Conservation (phyloP, 2,797 vertebrate genomes). For the Hydrophis major region DNA sequence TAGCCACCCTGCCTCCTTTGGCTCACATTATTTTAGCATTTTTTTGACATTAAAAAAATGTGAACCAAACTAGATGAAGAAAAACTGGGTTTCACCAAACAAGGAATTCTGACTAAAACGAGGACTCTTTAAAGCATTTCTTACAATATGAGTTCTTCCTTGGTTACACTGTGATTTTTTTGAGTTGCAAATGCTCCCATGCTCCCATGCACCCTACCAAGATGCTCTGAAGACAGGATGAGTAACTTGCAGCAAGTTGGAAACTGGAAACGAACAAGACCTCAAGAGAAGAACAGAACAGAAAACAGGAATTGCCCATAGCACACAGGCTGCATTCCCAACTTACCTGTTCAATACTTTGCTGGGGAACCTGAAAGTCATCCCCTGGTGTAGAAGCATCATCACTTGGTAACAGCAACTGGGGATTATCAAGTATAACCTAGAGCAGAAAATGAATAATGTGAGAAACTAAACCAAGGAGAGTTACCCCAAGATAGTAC, state of each 20-base stretch:
- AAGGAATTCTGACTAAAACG: neutral
- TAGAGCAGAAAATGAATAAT: conserved; percentile 38
- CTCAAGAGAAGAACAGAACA: neutral
- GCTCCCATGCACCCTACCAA: neutral
- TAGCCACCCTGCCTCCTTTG: too few species aligned
- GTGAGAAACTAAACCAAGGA: fast-evolving
- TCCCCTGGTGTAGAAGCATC: conserved; percentile 48
- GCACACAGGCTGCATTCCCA: neutral
- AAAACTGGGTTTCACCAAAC: neutral
- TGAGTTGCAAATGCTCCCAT: neutral
- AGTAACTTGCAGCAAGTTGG: neutral
- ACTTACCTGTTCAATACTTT: conserved; percentile 72
- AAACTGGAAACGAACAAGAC: neutral
- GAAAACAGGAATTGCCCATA: neutral
- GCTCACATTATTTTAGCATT: too few species aligned
- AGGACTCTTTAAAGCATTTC: neutral
- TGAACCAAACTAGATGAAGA: neutral
- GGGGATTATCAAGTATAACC: conserved; percentile 73
- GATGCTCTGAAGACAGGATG: neutral
- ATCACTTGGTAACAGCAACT: conserved; percentile 58
- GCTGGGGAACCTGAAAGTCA: conserved; percentile 66
- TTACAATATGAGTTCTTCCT: neutral
- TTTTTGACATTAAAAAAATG: too few species aligned
- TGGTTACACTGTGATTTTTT: neutral
- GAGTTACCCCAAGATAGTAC: neutral